These are phyloP conservation scores for Vireo altiloquus DNA, from an alignment of 2,113 vertebrate genomes.

Conservation along the genomic window DNA sequence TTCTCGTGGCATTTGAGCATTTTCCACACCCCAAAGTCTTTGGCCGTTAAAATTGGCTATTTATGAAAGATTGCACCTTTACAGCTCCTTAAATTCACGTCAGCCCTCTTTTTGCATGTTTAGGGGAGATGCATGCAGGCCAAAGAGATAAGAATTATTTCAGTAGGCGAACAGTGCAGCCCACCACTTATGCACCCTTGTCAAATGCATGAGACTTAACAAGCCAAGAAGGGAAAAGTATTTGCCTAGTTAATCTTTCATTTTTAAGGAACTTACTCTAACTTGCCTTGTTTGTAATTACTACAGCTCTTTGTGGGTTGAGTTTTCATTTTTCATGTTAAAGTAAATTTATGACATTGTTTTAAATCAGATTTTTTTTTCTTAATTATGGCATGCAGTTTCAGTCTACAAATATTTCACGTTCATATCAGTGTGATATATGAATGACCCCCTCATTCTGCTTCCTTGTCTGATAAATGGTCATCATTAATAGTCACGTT, in stretches of 20 bases:
- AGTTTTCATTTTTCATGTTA: neutral
- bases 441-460: neutral
- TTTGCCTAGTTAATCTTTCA: neutral
- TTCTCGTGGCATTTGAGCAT: neutral
- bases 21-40: neutral
- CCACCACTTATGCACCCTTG: neutral
- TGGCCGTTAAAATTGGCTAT: neutral
- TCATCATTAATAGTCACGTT: neutral
- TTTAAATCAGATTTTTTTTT: neutral
- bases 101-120: neutral
- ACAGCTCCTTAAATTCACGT: neutral
- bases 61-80: neutral
- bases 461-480: neutral
- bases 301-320: neutral
- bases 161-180: neutral
- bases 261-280: neutral
- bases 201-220: neutral
- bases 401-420: neutral
- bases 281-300: neutral
- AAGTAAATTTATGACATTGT: neutral
- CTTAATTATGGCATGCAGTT: neutral
- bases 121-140: neutral
- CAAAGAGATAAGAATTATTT: neutral
- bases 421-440: neutral
- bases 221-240: neutral